Percentiles rank a stretch among this genome's conserved stretches.
These are phyloP conservation scores for Cromileptes altivelis DNA, from an alignment of 2,113 vertebrate genomes.

Conservation along the genomic window DNA sequence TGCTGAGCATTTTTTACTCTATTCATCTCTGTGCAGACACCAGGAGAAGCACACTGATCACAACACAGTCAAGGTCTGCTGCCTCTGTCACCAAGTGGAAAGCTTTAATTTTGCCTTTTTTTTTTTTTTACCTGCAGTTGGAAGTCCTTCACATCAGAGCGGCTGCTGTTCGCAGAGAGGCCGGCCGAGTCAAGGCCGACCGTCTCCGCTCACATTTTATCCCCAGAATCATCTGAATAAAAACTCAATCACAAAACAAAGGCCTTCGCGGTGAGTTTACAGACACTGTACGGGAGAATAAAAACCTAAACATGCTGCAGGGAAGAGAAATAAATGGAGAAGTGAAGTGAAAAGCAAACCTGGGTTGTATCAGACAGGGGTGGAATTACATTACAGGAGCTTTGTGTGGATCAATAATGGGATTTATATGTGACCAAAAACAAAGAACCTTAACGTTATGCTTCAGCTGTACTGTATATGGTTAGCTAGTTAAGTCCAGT, in stretches of 20 bases:
- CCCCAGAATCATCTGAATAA: not conserved
- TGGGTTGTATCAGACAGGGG: no score
- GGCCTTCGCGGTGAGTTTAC: not conserved
- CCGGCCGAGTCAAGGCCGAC: not conserved
- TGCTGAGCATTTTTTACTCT: constrained; percentile 36
- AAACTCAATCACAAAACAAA: not conserved
- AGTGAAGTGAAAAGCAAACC: no score
- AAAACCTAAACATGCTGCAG: not conserved
- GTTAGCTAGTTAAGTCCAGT: no score
- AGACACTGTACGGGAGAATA: no score
- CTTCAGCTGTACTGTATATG: no score
- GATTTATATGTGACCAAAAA: no score
- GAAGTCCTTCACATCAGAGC: constrained; percentile 21
- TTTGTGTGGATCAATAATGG: no score
- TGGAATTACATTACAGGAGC: no score
- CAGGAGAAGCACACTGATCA: constrained; percentile 43
- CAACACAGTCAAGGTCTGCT: constrained; percentile 44
- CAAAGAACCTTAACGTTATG: no score
- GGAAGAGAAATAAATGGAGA: no score
- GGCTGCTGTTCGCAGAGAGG: constrained; percentile 13
- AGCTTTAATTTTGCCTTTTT: constrained; percentile 42
- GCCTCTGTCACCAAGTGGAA: constrained; percentile 27
- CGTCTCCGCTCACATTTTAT: not conserved
- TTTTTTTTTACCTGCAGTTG: constrained; percentile 9
- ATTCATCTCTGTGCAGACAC: constrained; percentile 40